phyloP scores from a whole-genome alignment of 2,888 invertebrate species.

The Cephalotes varians region DNA sequence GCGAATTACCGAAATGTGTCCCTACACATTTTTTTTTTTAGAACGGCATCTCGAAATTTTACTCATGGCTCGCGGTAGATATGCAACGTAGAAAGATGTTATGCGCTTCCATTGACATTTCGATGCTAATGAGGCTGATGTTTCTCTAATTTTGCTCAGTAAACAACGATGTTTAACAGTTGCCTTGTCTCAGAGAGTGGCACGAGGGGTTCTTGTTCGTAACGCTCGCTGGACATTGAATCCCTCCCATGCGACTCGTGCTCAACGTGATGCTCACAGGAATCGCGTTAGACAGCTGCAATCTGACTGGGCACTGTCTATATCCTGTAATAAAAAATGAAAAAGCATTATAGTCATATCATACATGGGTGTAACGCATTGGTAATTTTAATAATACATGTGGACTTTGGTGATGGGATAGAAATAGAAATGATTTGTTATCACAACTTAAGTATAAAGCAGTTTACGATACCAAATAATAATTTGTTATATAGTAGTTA shows the following conservation, averaged over 20 bases:
- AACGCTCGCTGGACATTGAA: conserved; percentile 71
- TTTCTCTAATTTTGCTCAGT: neutral
- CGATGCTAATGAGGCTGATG: neutral
- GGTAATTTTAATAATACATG: neutral
- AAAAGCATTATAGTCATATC: conserved; percentile 19
- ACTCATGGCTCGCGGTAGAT: neutral
- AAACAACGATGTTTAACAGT: conserved; percentile 58
- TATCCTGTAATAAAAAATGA: conserved; percentile 75
- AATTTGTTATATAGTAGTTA: conserved; percentile 16
- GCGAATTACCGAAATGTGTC: neutral
- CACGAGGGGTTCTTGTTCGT: conserved; percentile 71
- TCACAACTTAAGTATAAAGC: neutral
- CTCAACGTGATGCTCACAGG: conserved; percentile 85
- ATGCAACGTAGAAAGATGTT: neutral
- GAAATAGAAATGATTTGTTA: conserved; percentile 15
- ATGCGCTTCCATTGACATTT: neutral
- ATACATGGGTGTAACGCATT: neutral
- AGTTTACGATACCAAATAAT: neutral
- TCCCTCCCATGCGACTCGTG: conserved; percentile 69
- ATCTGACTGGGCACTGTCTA: conserved; percentile 86
- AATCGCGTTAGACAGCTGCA: conserved; percentile 85
- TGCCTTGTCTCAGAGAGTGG: conserved; percentile 75
- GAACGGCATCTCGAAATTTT: neutral
- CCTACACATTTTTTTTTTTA: neutral
- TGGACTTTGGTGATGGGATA: neutral